Evolutionary conservation across 2,113 vertebrate species (phyloP), one percentile per base, ranked within the genome.

Genomic region (Cricetomys ansorgei): DNA sequence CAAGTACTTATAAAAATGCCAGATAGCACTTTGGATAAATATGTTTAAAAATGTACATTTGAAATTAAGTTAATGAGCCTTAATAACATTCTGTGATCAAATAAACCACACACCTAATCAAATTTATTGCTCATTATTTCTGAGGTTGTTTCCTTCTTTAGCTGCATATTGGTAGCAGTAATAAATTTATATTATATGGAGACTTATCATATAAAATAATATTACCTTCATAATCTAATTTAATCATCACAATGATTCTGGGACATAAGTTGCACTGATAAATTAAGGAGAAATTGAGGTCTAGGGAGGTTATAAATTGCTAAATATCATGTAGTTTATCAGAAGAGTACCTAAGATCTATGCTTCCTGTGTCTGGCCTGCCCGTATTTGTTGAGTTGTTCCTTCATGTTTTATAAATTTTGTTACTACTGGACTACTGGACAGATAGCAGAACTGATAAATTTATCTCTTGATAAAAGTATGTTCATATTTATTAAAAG

Each of bases 61-160:
- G n/a, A 94, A 94, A 81, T 97, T 94, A 81, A 97, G 90, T 97
- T 97, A 95, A 95, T 95, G 62, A 96, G 88, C 88, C 67, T 79
- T 94, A 96, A 75, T 55, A 79, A 72, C 84, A 91, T 75, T 77
- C 88, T 83, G 43, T 97, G 94, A 97, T 97, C 94, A 97, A 94
- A 98, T 97, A 97, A 97, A 95, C 94, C 50, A 69, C 76, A 80
- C 16, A 96, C 57, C 34, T 96, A 98, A 97, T 96, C 91, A 73
- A 64, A 97, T 97, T 97, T 97, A 79, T 95, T 97, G 50, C 94
- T 97, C 53, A 94, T 95, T 97, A 97, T 94, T 97, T 97, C 94
- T 77, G 88, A 94, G 55, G 72, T 73, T 94, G 88, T 96, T 97
- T 97, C 94, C 96, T 98, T 77, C 94, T 77, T 94, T 69, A 84